A percentile compares a stretch with the other conserved stretches of the same genome.
These are phyloP conservation scores for Lepus timidus DNA, from an alignment of 2,113 vertebrate genomes.

Conservation along the genomic window DNA sequence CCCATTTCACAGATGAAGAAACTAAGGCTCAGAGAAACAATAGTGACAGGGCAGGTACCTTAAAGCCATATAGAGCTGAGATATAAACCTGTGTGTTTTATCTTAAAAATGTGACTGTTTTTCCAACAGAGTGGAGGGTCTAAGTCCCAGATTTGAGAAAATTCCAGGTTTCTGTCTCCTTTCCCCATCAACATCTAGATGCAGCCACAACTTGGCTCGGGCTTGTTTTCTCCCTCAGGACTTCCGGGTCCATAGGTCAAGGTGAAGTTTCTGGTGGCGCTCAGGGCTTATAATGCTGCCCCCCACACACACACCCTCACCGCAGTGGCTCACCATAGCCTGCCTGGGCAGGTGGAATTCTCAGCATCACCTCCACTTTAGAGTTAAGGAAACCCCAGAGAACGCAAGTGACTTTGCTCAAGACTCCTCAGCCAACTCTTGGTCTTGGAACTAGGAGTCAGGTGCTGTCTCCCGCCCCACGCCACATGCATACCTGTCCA, in stretches of 20 bases:
- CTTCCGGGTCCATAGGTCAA: too few species aligned
- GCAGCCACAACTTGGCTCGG: not conserved
- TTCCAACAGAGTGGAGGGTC: not conserved
- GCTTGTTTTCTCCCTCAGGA: not conserved
- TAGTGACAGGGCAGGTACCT: not conserved
- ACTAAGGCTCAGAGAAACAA: not conserved
- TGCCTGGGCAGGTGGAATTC: too few species aligned
- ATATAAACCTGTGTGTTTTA: not conserved
- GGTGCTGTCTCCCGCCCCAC: fast-evolving
- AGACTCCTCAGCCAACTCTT: not conserved
- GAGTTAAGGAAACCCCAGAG: not conserved
- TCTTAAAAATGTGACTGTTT: not conserved
- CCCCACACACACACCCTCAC: too few species aligned
- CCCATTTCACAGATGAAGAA: not conserved
- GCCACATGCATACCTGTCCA: not conserved
- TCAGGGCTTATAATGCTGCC: not conserved
- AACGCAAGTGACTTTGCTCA: not conserved
- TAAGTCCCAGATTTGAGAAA: not conserved
- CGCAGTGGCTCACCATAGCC: too few species aligned
- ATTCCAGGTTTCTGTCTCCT: not conserved
- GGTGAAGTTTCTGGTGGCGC: not conserved
- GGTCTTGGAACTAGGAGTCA: fast-evolving
- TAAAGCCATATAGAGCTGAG: not conserved
- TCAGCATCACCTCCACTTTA: not conserved
- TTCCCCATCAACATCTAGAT: not conserved